Evolutionary conservation across 2,113 vertebrate species (phyloP).

Genomic region (Tyto alba): DNA sequence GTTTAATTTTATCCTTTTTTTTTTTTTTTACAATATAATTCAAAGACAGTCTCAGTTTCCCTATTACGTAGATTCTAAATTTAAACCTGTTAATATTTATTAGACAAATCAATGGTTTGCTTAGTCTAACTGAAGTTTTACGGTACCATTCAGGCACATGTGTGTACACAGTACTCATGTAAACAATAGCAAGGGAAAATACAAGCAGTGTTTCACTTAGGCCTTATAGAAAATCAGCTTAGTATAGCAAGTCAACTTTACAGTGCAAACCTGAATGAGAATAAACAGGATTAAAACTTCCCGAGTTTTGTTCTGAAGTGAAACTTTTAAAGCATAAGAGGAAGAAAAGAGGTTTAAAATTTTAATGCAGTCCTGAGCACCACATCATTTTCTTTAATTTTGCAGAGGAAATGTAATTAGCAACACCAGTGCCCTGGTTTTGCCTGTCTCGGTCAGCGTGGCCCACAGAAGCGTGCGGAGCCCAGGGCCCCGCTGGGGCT

Average conservation of each 20-base stretch:
- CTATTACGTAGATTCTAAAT: conserved; percentile 28
- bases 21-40: conserved; percentile 34
- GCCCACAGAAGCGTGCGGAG: not conserved
- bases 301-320: not conserved
- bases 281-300: conserved; percentile 1
- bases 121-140: conserved; percentile 35
- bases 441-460: not conserved
- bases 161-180: conserved; percentile 56
- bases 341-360: not conserved
- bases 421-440: not conserved
- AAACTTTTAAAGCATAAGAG: conserved; percentile 16
- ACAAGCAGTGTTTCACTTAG: conserved; percentile 46
- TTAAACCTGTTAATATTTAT: conserved; percentile 47
- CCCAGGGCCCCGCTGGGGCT: no score
- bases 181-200: conserved; percentile 55
- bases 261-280: conserved; percentile 39
- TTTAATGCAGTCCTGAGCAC: conserved; percentile 43
- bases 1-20: conserved; percentile 55
- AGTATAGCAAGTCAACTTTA: conserved; percentile 35
- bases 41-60: conserved; percentile 46
- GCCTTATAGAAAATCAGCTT: conserved; percentile 25
- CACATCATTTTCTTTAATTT: not conserved
- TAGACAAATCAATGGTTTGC: conserved; percentile 50
- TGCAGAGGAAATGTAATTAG: not conserved
- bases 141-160: conserved; percentile 42